Base-by-base conservation (phyloP, 1,140 invertebrate species). In the Penaeus vannamei region DNA sequence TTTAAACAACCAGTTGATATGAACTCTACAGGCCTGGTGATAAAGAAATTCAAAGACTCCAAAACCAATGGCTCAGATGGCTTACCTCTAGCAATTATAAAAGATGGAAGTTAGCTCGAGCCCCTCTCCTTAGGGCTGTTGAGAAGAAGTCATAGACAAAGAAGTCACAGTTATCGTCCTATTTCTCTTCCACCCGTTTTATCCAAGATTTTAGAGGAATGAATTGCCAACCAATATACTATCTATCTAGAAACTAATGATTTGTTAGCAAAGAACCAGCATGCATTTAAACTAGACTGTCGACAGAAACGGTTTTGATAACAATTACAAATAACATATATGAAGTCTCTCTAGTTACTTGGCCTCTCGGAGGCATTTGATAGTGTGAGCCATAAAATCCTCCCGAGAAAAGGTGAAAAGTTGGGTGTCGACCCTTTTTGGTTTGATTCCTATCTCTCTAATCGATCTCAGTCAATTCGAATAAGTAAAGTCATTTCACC, bases 301-400 rank as follows among this genome's bases (percentile, higher is more conserved):
- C 69, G 14, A 76, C 69, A 12, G 69, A 76, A 76, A 76, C n/a
- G 36, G 69, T 32, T n/a, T 32, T 76, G n/a, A 76, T 26, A 76
- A 26, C 36, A 17, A 76, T 76, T 12, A 76, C 69, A 17, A 76
- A 76, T 26, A 76, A 76, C n/a, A 76, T 76, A 12, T n/a, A 76
- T 76, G n/a, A 76, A 14, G 36, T 10, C n/a, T 26, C 36, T 26
- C 36, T 76, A 76, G 36, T 32, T 32, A 23, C 36, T 32, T 76
- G 69, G 14, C 69, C 36, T 10, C 36, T n/a, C 69, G 10, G 36
- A 76, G 69, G 69, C 69, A 12, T 76, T 76, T 76, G 69, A 76
- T n/a, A 76, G 69, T 26, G n/a, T 76, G 14, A 76, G 69, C 36
- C 69, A 76, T n/a, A n/a, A n/a, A n/a, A n/a, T n/a, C n/a, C n/a